Percentiles rank a stretch among this genome's conserved stretches.
These are phyloP conservation scores for Drosophila leonis DNA, from an alignment of 2,888 invertebrate genomes.

Conservation along the genomic window DNA sequence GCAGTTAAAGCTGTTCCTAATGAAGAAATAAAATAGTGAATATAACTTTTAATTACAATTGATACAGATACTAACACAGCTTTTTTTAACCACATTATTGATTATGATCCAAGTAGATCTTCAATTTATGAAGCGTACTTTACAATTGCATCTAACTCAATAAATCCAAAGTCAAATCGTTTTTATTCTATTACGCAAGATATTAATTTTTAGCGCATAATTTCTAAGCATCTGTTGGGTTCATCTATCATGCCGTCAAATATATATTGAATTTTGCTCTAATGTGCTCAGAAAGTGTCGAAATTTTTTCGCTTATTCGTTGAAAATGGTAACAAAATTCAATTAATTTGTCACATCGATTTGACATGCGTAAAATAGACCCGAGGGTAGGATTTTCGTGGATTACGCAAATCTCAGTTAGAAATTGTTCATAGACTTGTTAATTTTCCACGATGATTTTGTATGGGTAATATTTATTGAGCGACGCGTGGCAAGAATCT, in stretches of 20 bases:
- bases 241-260: constrained; percentile 62
- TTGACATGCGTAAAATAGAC: constrained; percentile 53
- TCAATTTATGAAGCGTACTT: not conserved
- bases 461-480: constrained; percentile 47
- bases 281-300: constrained; percentile 40
- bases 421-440: constrained; percentile 25
- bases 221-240: constrained; percentile 51
- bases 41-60: not conserved
- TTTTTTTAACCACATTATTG: no score
- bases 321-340: constrained; percentile 56
- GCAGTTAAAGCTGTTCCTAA: no score
- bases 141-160: no score
- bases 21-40: not conserved
- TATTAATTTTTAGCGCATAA: not conserved
- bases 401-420: constrained; percentile 34
- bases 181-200: no score
- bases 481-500: constrained; percentile 38
- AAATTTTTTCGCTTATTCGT: constrained; percentile 39
- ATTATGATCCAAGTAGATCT: not conserved
- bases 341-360: constrained; percentile 74
- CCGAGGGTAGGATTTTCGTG: constrained; percentile 16
- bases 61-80: not conserved
- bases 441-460: constrained; percentile 31
- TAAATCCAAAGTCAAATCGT: no score
- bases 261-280: constrained; percentile 59